Base-by-base conservation (phyloP, 2,797 vertebrate species). In the Eospalax fontanierii region DNA sequence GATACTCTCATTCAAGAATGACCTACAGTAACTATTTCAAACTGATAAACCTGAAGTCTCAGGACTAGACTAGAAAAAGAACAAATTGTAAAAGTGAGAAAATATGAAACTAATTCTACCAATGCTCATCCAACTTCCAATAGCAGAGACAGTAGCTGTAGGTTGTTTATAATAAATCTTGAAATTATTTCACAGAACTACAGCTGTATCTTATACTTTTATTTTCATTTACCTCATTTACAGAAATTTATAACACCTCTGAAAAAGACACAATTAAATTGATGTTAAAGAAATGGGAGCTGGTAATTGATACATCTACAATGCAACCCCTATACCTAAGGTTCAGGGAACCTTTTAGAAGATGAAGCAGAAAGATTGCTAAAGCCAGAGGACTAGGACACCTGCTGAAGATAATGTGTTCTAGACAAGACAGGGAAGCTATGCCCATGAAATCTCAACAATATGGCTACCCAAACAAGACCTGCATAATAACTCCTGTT, bases 1-100 rank as follows among this genome's bases (percentile, higher is more conserved):
- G 91, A 88, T 73, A 90, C 68, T 70, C 57, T 95, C 87, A 30
- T 90, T 96, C 65, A 93, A 91, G 43, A 54, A 83, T n/a, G 19
- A 95, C 50, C 75, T 75, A 88, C 54, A 94, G 83, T 94, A 38
- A 80, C 14, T n/a, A 89, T 59, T 70, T 57, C 46, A 90, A 91
- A 87, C 87, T 4, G 1, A 80, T 95, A 87, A 92, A 95, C 40
- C 50, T 66, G 14, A 93, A 94, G 35, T 84, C 78, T 95, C 38
- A 22, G 61, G 46, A 95, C 28, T 70, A 76, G 65, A 61, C 70
- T 38, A 95, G 33, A 82, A 93, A 66, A 90, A 11, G 33, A 91
- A 24, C 61, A 92, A 95, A 76, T 65, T 80, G 30, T 38, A 94
- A 35, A 92, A 71, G 26, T 78, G 22, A 38, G 24, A 90, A 87